Evolutionary conservation across 1,140 invertebrate genomes (phyloP).

Genomic region (Bombus waltoni): DNA sequence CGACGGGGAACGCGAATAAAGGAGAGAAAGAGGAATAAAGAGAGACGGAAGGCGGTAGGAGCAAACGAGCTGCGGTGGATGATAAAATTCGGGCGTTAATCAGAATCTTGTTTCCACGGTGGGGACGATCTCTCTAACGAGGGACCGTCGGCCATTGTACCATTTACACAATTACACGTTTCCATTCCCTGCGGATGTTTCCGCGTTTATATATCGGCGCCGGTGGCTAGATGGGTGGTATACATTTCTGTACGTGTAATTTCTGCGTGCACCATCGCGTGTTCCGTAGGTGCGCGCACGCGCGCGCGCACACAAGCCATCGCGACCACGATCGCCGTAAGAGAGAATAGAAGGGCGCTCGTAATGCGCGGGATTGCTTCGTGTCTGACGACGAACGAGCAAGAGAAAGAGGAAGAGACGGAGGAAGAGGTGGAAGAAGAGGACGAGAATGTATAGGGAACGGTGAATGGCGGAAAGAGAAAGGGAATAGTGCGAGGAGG

Average conservation of each 20-base stretch:
- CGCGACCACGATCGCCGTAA: not conserved
- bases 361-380: conserved; percentile 49
- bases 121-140: conserved; percentile 69
- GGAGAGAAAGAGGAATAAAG: not conserved
- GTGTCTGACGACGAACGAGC: conserved; percentile 46
- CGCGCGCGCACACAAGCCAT: too few relatives aligned
- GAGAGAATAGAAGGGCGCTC: conserved; percentile 24
- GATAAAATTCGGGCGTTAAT: conserved; percentile 79
- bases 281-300: conserved; percentile 16
- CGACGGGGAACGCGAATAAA: not conserved
- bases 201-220: conserved; percentile 65
- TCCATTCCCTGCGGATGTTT: conserved; percentile 69
- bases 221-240: conserved; percentile 23
- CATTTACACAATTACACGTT: conserved; percentile 80
- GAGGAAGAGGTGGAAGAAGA: not conserved
- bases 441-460: conserved; percentile 28
- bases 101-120: conserved; percentile 79
- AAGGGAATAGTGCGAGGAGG: not conserved
- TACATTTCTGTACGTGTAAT: conserved; percentile 33
- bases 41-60: not conserved
- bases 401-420: conserved; percentile 22
- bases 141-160: conserved; percentile 77
- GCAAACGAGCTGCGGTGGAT: not conserved
- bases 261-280: conserved; percentile 18
- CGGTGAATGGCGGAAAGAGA: not conserved